Conservation (phyloP, 2,888 invertebrate genomes). For the Odontothrips loti region DNA sequence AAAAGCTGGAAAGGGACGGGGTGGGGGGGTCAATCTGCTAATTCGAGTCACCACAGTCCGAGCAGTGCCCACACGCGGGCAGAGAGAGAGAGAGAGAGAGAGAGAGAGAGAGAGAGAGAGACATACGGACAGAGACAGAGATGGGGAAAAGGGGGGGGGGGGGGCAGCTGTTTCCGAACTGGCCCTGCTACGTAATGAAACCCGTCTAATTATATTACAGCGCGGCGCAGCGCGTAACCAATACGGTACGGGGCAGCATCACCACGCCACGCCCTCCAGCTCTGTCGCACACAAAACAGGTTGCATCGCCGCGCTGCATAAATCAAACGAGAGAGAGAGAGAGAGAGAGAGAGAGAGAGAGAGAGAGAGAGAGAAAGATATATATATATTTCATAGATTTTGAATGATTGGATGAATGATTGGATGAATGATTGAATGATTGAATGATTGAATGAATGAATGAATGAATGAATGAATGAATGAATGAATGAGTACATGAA, state of each 20-base stretch:
- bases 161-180: not conserved
- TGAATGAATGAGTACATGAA: too few species aligned
- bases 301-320: not conserved
- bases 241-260: not conserved
- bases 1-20: not conserved
- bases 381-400: too few species aligned
- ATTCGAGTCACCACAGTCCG: not conserved
- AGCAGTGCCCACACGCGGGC: not conserved
- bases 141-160: too few species aligned
- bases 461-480: too few species aligned
- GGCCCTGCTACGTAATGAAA: not conserved
- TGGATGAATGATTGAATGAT: too few species aligned
- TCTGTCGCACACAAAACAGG: not conserved
- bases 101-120: not conserved
- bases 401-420: too few species aligned
- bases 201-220: conserved; percentile 2
- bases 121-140: not conserved
- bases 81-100: not conserved
- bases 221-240: not conserved
- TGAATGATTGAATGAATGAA: too few species aligned
- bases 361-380: not conserved
- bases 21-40: not conserved
- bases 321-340: not conserved
- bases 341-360: not conserved
- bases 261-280: not conserved